Conservation (phyloP, 2,888 invertebrate genomes). For the Aporophyla nigra region DNA sequence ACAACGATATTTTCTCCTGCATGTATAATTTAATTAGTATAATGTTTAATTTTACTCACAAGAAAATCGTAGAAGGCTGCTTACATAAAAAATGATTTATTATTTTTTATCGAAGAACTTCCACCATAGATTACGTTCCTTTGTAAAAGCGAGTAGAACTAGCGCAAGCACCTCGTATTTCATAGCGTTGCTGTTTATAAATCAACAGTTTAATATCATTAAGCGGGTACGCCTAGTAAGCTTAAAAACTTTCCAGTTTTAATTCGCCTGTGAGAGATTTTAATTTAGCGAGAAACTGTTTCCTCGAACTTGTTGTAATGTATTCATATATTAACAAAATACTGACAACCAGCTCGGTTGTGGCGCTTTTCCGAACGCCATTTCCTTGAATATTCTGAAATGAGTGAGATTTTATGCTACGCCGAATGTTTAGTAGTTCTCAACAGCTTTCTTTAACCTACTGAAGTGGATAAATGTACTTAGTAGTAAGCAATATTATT, state of each 20-base stretch:
- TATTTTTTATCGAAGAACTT: conserved; percentile 60
- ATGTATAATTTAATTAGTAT: not conserved
- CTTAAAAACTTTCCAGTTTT: conserved; percentile 84
- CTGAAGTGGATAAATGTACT: too few relatives aligned
- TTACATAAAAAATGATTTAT: conserved; percentile 24
- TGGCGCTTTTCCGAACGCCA: conserved; percentile 33
- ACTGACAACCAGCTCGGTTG: conserved; percentile 72
- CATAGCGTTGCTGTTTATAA: conserved; percentile 81
- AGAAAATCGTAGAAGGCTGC: not conserved
- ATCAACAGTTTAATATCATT: conserved; percentile 87
- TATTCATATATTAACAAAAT: conserved; percentile 84
- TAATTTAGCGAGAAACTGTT: conserved; percentile 86
- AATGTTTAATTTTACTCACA: not conserved
- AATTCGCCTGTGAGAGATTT: conserved; percentile 85
- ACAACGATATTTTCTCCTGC: not conserved
- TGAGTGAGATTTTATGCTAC: conserved; percentile 4
- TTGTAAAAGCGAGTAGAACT: conserved; percentile 43
- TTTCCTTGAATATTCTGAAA: conserved; percentile 31
- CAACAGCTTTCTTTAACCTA: too few relatives aligned
- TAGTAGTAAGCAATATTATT: too few relatives aligned
- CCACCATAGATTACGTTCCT: conserved; percentile 56
- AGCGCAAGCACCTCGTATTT: conserved; percentile 70
- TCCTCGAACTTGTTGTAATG: conserved; percentile 83
- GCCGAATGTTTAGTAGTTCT: not conserved
- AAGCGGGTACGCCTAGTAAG: conserved; percentile 83